Base-by-base conservation (phyloP, 2,888 invertebrate genomes). In the Lymantria dispar region DNA sequence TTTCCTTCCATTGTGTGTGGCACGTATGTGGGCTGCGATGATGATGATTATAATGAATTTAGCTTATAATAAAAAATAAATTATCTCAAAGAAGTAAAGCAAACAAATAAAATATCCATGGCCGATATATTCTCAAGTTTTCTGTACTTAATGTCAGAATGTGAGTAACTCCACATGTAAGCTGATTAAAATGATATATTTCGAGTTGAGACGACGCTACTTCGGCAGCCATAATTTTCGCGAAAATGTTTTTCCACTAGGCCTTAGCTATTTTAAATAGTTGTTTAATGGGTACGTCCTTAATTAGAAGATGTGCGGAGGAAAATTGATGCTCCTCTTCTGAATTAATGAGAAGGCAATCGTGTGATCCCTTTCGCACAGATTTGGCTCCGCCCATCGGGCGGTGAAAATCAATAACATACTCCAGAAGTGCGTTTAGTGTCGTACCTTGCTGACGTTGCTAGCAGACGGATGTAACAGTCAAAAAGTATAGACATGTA, bases 371-470 rank as follows among this genome's bases (percentile, higher is more conserved):
- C 88, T 88, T 83, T 90, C 89, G 83, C 89, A 85, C 90, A 79
- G 82, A 80, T 84, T 86, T 83, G 75, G 80, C 87, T 64, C 83
- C 91, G 85, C 91, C 91, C 82, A 83, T 72, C 87, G 81, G 86
- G 89, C 87, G 88, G 79, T 84, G 82, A 87, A 91, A 91, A 91
- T 91, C 91, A 88, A 91, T 91, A 91, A 89, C 82, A 81, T 78
- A 84, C 83, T 84, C 76, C 89, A 90, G 89, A 89, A 89, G 84
- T 88, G 86, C 83, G 85, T 87, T 88, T 80, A 82, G 80, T 88
- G 83, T 83, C 81, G 80, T 85, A 83, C 83, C 76, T 76, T 68
- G 75, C 84, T 84, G 90, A 87, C 89, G 89, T 85, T 70, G 70
- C 68, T 70, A 54, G 65, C 70, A 75, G 73, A 69, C 64, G 62